Conservation (phyloP, 2,888 invertebrate genomes). For the Notocelia uddmanniana region DNA sequence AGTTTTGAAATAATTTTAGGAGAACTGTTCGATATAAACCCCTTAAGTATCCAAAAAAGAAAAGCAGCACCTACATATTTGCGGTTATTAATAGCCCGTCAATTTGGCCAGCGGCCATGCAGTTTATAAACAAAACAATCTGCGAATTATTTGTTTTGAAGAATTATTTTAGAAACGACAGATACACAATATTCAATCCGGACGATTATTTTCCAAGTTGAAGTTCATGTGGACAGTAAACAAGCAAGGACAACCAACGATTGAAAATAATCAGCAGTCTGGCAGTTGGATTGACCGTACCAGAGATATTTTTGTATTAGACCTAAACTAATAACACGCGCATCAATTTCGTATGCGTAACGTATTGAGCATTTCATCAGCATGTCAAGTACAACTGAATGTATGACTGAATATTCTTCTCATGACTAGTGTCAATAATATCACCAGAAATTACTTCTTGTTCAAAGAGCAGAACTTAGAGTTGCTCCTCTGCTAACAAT, state of each 20-base stretch:
- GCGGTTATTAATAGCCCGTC: conserved; percentile 29
- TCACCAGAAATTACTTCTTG: no score
- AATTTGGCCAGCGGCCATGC: conserved; percentile 38
- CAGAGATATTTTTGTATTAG: neutral
- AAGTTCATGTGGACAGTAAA: neutral
- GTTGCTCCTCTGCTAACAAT: neutral
- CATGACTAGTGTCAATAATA: no score
- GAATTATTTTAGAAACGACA: conserved; percentile 1
- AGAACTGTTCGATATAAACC: neutral
- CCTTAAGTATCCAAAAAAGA: conserved; percentile 10
- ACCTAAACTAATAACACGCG: neutral
- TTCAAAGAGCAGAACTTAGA: no score
- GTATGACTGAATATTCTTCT: no score
- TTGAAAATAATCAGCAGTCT: neutral
- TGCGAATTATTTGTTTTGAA: conserved; percentile 31
- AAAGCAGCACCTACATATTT: conserved; percentile 29
- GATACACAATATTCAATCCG: neutral
- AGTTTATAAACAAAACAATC: conserved; percentile 38
- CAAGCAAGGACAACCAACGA: neutral
- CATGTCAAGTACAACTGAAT: no score
- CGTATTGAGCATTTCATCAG: neutral
- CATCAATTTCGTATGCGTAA: neutral
- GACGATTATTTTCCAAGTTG: neutral
- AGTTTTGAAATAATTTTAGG: neutral
- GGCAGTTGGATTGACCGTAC: neutral